phyloP scores from a whole-genome alignment of 2,888 invertebrate genomes.

The Melinopterus prodromus region DNA sequence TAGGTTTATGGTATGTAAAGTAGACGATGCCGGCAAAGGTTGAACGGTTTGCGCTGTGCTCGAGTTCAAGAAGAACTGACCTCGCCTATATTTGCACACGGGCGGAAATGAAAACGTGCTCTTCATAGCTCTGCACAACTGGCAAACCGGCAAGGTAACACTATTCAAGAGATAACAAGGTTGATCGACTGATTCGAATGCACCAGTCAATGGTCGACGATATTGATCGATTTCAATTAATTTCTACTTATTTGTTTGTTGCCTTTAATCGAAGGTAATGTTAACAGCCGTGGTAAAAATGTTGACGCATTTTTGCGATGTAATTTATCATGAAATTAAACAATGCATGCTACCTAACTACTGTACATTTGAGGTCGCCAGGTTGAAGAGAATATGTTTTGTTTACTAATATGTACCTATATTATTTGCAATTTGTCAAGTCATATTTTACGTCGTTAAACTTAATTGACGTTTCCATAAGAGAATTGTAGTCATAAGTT shows the following conservation, averaged over 20 bases:
- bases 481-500: no score
- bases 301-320: neutral
- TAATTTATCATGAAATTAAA: neutral
- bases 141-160: constrained; percentile 4
- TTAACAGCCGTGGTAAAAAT: neutral
- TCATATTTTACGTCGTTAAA: no score
- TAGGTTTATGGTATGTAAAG: constrained; percentile 4
- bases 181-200: neutral
- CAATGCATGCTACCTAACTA: no score
- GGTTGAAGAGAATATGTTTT: no score
- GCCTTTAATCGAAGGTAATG: neutral
- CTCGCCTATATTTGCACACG: neutral
- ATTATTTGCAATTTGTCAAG: no score
- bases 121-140: constrained; percentile 4
- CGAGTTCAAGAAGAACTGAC: constrained; percentile 4
- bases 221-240: neutral
- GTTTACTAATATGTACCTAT: no score
- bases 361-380: no score
- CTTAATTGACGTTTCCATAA: no score
- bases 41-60: neutral
- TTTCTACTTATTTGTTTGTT: constrained; percentile 4
- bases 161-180: constrained; percentile 4
- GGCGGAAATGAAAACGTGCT: constrained; percentile 4
- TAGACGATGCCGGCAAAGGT: neutral
- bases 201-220: neutral